Percentiles rank a stretch among this genome's conserved stretches.
These are phyloP conservation scores for Crotalus horridus DNA, from an alignment of 2,113 vertebrate genomes.

Conservation along the genomic window DNA sequence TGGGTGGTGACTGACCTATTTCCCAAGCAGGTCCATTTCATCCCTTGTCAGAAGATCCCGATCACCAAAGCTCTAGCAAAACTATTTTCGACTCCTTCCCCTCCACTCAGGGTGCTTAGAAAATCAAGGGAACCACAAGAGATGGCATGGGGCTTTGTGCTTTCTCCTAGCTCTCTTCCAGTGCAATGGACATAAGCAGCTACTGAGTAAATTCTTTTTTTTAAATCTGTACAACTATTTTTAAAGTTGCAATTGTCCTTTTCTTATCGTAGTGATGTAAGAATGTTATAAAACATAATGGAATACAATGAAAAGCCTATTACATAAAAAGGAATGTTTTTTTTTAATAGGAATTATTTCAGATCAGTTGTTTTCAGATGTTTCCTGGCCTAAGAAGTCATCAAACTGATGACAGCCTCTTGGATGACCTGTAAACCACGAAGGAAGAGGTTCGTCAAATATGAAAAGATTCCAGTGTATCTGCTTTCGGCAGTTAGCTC, in stretches of 20 bases:
- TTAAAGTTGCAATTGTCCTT: not conserved
- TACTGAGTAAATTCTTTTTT: not conserved
- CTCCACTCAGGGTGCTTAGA: no score
- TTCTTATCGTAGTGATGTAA: not conserved
- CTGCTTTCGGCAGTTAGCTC: no score
- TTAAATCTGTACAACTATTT: not conserved
- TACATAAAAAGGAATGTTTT: not conserved
- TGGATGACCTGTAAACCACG: not conserved
- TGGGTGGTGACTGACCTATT: no score
- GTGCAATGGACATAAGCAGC: not conserved
- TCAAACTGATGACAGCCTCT: not conserved
- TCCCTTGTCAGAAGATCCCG: no score
- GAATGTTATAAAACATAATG: not conserved
- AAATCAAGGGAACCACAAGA: no score
- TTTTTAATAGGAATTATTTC: not conserved
- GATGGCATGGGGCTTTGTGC: no score
- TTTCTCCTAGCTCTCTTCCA: not conserved
- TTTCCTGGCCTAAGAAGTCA: not conserved
- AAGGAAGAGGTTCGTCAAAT: no score
- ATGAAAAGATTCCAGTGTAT: not conserved
- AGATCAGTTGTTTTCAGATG: not conserved
- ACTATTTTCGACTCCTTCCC: no score
- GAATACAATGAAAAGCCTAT: not conserved
- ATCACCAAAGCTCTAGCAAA: no score
- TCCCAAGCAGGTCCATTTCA: no score